Evolutionary conservation across 2,113 vertebrate genomes (phyloP).

Genomic region (Cyprinodon tularosa): DNA sequence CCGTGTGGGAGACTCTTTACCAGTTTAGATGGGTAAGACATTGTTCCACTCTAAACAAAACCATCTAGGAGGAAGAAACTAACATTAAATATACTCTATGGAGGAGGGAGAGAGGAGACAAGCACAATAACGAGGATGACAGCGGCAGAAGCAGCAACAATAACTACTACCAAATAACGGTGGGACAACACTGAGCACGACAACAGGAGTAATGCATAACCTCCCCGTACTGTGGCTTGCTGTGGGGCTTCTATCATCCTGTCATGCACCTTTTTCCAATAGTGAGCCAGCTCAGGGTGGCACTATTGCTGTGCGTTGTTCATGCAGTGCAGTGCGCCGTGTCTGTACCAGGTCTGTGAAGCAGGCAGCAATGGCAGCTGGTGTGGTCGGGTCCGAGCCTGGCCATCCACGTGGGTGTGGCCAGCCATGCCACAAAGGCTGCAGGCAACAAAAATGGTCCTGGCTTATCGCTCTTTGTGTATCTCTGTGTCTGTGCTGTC

Average conservation of each 20-base stretch:
- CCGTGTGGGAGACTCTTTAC: slow-evolving; percentile 64
- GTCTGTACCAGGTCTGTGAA: slow-evolving; percentile 85
- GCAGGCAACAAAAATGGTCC: slow-evolving; percentile 73
- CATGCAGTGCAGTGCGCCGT: slow-evolving; percentile 89
- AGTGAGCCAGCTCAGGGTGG: slow-evolving; percentile 83
- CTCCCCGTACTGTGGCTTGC: slow-evolving; percentile 97
- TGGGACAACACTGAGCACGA: slow-evolving; percentile 84
- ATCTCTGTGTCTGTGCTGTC: slow-evolving; percentile 28
- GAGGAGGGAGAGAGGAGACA: slow-evolving; percentile 79
- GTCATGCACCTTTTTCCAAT: slow-evolving; percentile 94
- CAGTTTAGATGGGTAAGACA: slow-evolving; percentile 70
- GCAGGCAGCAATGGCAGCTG: slow-evolving; percentile 85
- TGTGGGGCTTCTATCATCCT: slow-evolving; percentile 98
- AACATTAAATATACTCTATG: slow-evolving; percentile 68
- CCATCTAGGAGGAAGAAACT: slow-evolving; percentile 66
- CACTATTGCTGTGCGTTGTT: slow-evolving; percentile 83
- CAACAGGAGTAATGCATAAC: slow-evolving; percentile 88
- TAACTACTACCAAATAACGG: slow-evolving; percentile 78
- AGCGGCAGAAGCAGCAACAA: slow-evolving; percentile 80
- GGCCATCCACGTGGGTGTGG: slow-evolving; percentile 77
- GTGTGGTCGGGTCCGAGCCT: slow-evolving; percentile 78
- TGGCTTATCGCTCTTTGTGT: slow-evolving; percentile 48
- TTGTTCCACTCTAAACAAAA: slow-evolving; percentile 73
- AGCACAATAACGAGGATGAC: slow-evolving; percentile 75
- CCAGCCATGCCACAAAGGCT: slow-evolving; percentile 84